A percentile compares a stretch with the other conserved stretches of the same genome.
Evolutionary conservation across 2,888 invertebrate species (phyloP).

Genomic region (Galeruca laticollis): DNA sequence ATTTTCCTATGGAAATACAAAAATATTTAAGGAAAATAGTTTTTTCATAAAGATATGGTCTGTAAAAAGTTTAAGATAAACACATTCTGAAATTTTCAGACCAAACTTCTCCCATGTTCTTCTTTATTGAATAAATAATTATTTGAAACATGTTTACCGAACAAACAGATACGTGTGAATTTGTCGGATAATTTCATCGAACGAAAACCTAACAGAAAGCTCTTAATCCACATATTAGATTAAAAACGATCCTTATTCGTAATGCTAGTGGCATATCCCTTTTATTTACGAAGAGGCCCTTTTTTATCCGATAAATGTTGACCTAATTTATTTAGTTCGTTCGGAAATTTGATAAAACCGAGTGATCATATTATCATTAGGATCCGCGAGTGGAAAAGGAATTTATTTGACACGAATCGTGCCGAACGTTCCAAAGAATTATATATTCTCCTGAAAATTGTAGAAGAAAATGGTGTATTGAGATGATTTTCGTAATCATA

Average conservation of each 20-base stretch:
- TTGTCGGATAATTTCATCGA: not conserved
- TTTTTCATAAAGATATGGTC: no score
- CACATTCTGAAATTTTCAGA: no score
- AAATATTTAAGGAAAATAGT: no score
- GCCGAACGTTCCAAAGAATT: conserved; percentile 21
- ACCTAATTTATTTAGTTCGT: conserved; percentile 36
- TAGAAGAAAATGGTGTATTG: not conserved
- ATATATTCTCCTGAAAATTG: conserved; percentile 22
- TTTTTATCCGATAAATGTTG: conserved; percentile 33
- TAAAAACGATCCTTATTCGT: not conserved
- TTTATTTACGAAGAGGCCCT: conserved; percentile 24
- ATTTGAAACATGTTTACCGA: no score
- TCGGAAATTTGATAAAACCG: conserved; percentile 35
- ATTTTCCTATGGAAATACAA: no score
- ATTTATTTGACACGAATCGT: conserved; percentile 28
- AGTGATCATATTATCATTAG: conserved; percentile 37
- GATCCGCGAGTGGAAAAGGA: conserved; percentile 30
- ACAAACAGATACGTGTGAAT: no score
- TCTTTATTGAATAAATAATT: no score
- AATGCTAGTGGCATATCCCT: conserved; percentile 17
- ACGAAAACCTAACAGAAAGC: not conserved
- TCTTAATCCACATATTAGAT: not conserved
- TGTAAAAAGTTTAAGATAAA: no score
- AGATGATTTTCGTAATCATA: not conserved
- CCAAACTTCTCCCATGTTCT: no score